phyloP scores from a whole-genome alignment of 2,113 vertebrate species.

The Psammodynastes pulverulentus region DNA sequence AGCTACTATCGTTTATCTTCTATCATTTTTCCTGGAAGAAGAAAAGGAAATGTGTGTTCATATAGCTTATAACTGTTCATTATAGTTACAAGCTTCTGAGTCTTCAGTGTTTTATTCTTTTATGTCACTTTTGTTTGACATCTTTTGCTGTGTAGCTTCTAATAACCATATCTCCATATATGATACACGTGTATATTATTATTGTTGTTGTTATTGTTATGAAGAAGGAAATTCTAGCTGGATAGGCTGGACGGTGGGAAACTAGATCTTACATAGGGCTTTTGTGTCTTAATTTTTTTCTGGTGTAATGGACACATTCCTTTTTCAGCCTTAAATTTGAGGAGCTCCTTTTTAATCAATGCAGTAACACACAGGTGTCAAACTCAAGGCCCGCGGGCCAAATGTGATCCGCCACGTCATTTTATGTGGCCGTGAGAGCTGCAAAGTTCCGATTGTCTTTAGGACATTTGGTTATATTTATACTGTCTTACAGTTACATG shows the following conservation, averaged over 20 bases:
- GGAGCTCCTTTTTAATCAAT: not conserved
- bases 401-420: no score
- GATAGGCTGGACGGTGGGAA: not conserved
- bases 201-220: not conserved
- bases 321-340: not conserved
- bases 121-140: not conserved
- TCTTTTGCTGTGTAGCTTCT: not conserved
- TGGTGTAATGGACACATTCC: not conserved
- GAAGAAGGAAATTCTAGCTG: not conserved
- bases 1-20: not conserved
- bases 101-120: not conserved
- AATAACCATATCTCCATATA: not conserved
- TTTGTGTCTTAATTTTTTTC: not conserved
- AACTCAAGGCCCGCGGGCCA: no score
- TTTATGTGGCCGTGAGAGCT: no score
- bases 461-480: no score
- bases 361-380: no score
- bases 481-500: no score
- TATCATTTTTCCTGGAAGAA: not conserved
- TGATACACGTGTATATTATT: not conserved
- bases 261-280: not conserved
- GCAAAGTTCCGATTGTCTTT: no score
- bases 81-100: not conserved
- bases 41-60: not conserved
- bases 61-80: not conserved